Evolutionary conservation across 2,113 vertebrate species (phyloP).

Genomic region (Rattus rattus): DNA sequence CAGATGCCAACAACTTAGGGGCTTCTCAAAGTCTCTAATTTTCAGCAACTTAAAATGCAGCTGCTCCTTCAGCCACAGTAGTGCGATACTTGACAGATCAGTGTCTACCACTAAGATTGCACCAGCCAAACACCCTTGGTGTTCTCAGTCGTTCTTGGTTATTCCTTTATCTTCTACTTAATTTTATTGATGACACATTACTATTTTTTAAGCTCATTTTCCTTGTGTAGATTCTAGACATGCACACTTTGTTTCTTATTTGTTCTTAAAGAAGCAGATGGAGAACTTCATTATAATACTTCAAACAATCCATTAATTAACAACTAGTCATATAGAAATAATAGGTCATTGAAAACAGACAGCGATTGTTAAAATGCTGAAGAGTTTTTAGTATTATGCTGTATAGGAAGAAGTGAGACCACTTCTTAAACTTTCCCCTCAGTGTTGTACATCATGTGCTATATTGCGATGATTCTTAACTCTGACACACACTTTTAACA

Average conservation of each 20-base stretch:
- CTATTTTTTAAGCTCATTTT: not conserved
- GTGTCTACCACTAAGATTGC: conserved; percentile 7
- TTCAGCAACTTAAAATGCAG: not conserved
- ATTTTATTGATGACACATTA: not conserved
- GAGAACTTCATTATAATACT: not conserved
- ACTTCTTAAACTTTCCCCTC: not conserved
- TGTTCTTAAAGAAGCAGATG: not conserved
- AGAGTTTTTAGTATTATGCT: not conserved
- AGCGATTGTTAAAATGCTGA: not conserved
- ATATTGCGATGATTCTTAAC: not conserved
- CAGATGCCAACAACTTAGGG: not conserved
- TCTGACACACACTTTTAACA: not conserved
- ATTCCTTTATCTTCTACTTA: not conserved
- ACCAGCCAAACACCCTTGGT: not conserved
- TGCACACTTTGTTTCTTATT: not conserved
- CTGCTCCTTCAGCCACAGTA: not conserved
- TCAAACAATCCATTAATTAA: conserved; percentile 45
- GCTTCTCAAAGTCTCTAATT: not conserved
- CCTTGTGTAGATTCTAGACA: not conserved
- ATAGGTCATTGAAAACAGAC: not conserved
- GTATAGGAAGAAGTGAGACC: not conserved
- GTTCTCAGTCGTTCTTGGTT: not conserved
- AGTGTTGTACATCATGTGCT: not conserved
- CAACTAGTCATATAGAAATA: not conserved
- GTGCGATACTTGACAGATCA: not conserved